These are phyloP conservation scores for Acholoe squamosa DNA, from an alignment of 2,888 invertebrate species.

Conservation along the genomic window DNA sequence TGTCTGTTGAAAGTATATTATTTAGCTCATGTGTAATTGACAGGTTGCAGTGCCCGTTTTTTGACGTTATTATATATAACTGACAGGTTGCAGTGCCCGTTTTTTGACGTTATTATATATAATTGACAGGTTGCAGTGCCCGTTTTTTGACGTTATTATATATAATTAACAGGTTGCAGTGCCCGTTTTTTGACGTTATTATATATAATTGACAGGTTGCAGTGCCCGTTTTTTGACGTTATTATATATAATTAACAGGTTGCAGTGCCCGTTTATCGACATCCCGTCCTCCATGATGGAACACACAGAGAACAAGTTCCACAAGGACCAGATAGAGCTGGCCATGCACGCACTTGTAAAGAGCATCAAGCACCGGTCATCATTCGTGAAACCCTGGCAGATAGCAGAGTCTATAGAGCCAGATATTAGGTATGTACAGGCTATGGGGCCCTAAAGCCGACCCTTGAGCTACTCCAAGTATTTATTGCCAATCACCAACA, in stretches of 20 bases:
- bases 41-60: no score
- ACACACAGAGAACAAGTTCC: conserved; percentile 73
- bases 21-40: no score
- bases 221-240: background rate
- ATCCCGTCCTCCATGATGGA: conserved; percentile 84
- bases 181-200: background rate
- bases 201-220: background rate
- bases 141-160: no score
- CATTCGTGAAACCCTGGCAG: conserved; percentile 89
- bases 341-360: conserved; percentile 89
- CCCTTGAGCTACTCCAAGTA: no score
- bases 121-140: no score
- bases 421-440: conserved; percentile 88
- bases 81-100: no score
- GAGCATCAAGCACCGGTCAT: conserved; percentile 91
- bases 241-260: conserved; percentile 84
- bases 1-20: no score
- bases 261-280: conserved; percentile 94
- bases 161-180: background rate
- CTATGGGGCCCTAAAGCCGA: no score
- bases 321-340: conserved; percentile 84
- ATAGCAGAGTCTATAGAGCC: conserved; percentile 92
- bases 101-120: no score
- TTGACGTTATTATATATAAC: no score
- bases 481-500: no score